Percentiles rank a stretch among this genome's conserved stretches.
These are phyloP conservation scores for Boleophthalmus pectinirostris DNA, from an alignment of 2,113 vertebrate species.

Conservation along the genomic window DNA sequence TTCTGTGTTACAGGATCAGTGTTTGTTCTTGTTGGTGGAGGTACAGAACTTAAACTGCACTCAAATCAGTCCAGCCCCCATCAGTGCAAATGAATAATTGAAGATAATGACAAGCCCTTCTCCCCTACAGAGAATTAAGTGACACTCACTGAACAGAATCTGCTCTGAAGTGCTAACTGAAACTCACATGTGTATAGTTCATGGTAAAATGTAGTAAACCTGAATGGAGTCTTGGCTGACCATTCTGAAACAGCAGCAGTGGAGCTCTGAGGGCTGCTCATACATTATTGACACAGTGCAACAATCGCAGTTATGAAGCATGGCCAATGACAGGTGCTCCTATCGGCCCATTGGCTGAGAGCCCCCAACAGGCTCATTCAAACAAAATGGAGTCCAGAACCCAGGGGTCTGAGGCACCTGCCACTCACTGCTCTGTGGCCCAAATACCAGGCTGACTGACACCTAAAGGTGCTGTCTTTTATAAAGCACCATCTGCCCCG, in stretches of 20 bases:
- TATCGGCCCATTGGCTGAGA: constrained; percentile 14
- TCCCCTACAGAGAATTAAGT: constrained; percentile 15
- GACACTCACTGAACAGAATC: constrained; percentile 2
- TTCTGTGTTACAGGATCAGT: neutral
- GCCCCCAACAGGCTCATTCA: constrained; percentile 13
- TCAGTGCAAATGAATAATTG: constrained; percentile 33
- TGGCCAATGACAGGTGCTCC: constrained; percentile 27
- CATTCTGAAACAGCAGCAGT: constrained; percentile 41
- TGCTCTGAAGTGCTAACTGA: neutral
- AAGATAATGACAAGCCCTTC: neutral
- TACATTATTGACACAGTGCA: constrained; percentile 49
- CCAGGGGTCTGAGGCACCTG: constrained; percentile 19
- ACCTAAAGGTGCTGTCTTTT: constrained; percentile 60
- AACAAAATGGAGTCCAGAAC: constrained; percentile 39
- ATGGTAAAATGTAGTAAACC: constrained; percentile 13
- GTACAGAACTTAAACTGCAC: neutral
- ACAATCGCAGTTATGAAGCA: constrained; percentile 34
- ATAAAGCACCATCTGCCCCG: constrained; percentile 39
- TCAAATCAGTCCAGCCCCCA: neutral
- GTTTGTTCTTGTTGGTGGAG: neutral
- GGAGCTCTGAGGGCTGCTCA: constrained; percentile 25
- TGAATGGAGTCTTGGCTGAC: constrained; percentile 20
- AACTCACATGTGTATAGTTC: neutral
- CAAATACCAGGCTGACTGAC: constrained; percentile 61
- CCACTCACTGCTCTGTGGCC: constrained; percentile 51